A percentile compares a stretch with the other conserved stretches of the same genome.
Conservation (phyloP, 2,797 vertebrate genomes). For the Hydrophis major region DNA sequence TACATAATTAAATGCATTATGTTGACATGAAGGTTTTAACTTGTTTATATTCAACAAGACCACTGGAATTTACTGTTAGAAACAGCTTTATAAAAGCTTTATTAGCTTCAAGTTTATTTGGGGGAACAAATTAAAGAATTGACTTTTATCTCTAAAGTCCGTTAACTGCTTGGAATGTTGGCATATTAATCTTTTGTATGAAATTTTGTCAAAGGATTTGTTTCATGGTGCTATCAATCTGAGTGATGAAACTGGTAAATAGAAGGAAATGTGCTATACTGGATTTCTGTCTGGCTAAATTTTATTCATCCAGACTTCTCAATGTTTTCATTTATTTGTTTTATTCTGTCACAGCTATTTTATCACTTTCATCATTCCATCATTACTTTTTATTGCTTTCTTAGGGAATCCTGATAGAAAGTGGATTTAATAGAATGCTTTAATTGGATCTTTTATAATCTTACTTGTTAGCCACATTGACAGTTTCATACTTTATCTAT, state of each 20-base stretch:
- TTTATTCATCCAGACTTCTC: background rate
- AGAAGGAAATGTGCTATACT: background rate
- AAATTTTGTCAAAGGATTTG: background rate
- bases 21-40: background rate
- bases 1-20: background rate
- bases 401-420: background rate
- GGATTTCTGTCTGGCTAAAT: background rate
- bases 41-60: background rate
- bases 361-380: background rate
- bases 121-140: background rate
- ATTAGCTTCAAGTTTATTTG: background rate
- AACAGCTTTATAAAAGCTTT: background rate
- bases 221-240: background rate
- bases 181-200: background rate
- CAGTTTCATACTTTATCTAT: background rate
- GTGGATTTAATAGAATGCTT: background rate
- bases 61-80: background rate
- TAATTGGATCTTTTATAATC: conserved; percentile 1
- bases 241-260: background rate
- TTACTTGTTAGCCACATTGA: background rate
- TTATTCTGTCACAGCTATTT: background rate
- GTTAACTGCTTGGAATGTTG: background rate
- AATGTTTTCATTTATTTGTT: background rate
- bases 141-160: background rate
- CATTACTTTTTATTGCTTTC: background rate